Evolutionary conservation across 2,888 invertebrate genomes (phyloP), one percentile per base, ranked within the genome.

Genomic region (Pachliopta kotzebuea): DNA sequence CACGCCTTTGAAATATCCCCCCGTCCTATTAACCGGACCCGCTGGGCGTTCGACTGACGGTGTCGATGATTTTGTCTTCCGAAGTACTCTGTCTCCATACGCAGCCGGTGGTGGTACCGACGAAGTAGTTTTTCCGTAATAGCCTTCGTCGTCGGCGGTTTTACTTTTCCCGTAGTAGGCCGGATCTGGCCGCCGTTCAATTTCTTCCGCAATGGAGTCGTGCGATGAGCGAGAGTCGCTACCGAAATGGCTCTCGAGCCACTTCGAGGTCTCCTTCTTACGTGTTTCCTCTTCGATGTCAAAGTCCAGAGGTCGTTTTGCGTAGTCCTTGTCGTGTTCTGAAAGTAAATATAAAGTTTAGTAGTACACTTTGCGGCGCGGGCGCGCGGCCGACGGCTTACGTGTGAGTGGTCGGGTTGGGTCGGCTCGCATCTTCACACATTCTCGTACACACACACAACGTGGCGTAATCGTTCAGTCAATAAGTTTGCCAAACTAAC

Each of bases 201-300:
- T 94, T 71, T 94, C 94, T 69, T 94, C 93, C 11, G 94, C 94
- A 62, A 94, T 90, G 17, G 95, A 95, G 71, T 94, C 94, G 72
- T 94, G 94, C 0, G 96, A 96, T 0, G 96, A 96, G 18, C 95
- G 93, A 2, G 96, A 96, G 69, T 96, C 96, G 80, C 96, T 96
- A 60, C 97, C 97, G 79, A 98, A 97, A 83, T 98, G 97, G 77
- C 96, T 96, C 77, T 97, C 97, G 62, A 97, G 92, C 97, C 97
- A 97, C 87, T 97, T 97, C 69, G 96, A 96, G 0, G 97, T 97
- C 89, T 97, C 97, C 71, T 95, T 95, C 84, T 97, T 97, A 67
- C 97, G 93, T 8, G 97, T 97, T 83, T 97, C 96, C 83, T 97
- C 97, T 81, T 97, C 97, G 76, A 96, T 94, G 79, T 97, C 96